Evolutionary conservation across 2,888 invertebrate genomes (phyloP), one percentile per base, ranked within the genome.

Genomic region (Harpalus rubripes): DNA sequence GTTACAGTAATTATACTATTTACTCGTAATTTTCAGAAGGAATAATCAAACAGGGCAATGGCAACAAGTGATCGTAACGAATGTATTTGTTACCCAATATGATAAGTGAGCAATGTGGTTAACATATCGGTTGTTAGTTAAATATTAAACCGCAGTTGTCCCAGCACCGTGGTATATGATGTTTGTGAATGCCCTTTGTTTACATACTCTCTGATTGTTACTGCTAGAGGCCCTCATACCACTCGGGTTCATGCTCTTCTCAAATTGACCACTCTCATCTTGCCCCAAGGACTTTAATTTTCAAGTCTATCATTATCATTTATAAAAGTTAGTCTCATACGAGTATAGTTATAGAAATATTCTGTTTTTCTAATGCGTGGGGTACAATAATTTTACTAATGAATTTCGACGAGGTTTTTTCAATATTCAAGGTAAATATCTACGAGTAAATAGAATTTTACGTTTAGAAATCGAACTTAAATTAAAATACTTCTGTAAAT

Each of bases 101-200:
- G 59, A 78, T 59, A 78, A 78, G 78, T 78, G 78, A 59, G 32
- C 78, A 78, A 78, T 58, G 78, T 78, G 56, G 78, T 78, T 78
- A 59, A 78, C 56, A 78, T 56, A 58, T 78, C 56, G 72, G 72
- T 74, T 74, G 59, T 32, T 78, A 58, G 58, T 78, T 78, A 78
- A 78, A 78, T 78, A 78, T 78, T 78, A 58, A 78, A 78, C n/a
- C 78, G 68, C 81, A 68, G 68, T 81, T 63, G 44, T 18, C 63
- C 72, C n/a, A 56, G 52, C 16, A 15, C 56, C 78, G 56, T 52
- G 44, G 59, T 52, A 58, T 68, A 74, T 83, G 74, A 83, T 83
- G 83, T 83, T 83, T 83, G 83, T 56, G 83, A 83, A 74, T 59
- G 83, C 56, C 59, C 74, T 74, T 26, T 74, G 83, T 83, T 83